phyloP scores from a whole-genome alignment of 2,113 vertebrate species.

The Odocoileus hemionus region DNA sequence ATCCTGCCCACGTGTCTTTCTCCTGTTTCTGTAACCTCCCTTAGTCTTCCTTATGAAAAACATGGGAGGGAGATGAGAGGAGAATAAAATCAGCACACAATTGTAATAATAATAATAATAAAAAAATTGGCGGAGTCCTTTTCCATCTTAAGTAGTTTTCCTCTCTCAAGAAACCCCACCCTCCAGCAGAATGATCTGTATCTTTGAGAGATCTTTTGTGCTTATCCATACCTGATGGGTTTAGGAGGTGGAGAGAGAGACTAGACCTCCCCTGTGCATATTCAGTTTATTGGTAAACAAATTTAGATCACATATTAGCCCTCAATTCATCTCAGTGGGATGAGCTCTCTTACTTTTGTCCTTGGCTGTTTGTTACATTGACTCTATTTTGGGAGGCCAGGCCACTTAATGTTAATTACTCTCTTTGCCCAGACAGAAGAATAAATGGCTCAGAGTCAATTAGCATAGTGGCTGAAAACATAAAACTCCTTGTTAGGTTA shows the following conservation, averaged over 20 bases:
- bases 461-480: neutral
- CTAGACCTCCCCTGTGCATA: neutral
- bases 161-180: neutral
- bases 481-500: neutral
- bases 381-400: slow-evolving; percentile 43
- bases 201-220: neutral
- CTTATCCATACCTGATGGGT: neutral
- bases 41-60: neutral
- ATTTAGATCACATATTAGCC: neutral
- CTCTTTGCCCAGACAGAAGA: slow-evolving; percentile 13
- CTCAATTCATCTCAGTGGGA: slow-evolving; percentile 9
- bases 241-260: neutral
- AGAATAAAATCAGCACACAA: neutral
- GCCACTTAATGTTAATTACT: slow-evolving; percentile 31
- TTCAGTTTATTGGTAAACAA: slow-evolving; percentile 7
- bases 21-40: neutral
- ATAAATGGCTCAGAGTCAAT: neutral
- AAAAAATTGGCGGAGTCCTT: neutral
- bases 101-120: neutral
- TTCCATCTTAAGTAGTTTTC: neutral
- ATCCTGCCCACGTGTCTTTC: neutral
- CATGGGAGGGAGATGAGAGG: neutral
- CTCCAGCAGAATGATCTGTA: neutral
- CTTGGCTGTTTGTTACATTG: neutral
- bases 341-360: slow-evolving; percentile 55